Evolutionary conservation across 23 tunicate species (phyloP).

Genomic region (Corella eumyota): DNA sequence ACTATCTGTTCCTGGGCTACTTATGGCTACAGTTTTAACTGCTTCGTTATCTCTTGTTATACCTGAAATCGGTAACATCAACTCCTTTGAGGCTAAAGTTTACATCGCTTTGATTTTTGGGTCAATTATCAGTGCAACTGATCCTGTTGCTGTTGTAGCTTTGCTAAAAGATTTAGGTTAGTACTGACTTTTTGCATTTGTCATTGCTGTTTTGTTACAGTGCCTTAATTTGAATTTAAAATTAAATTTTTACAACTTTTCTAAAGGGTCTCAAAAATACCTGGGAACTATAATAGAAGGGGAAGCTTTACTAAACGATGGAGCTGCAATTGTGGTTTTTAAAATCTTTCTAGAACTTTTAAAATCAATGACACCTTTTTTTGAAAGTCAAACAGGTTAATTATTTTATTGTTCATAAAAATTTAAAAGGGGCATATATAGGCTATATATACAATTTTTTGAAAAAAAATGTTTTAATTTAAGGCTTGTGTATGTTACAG

Average conservation of each 20-base stretch:
- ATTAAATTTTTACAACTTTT: not conserved
- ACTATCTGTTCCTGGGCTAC: conserved; percentile 62
- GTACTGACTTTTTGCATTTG: not conserved
- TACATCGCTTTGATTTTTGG: conserved; percentile 73
- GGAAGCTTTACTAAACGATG: conserved; percentile 85
- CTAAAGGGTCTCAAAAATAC: conserved; percentile 59
- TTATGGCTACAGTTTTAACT: conserved; percentile 52
- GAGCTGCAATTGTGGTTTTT: conserved; percentile 76
- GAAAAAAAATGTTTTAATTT: not conserved
- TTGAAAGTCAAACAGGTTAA: conserved; percentile 45
- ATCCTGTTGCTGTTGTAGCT: conserved; percentile 91
- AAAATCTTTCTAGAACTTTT: conserved; percentile 71
- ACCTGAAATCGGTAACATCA: conserved; percentile 58
- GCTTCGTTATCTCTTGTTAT: conserved; percentile 42
- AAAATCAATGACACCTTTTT: conserved; percentile 63
- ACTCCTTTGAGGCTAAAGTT: conserved; percentile 16
- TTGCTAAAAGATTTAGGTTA: conserved; percentile 66
- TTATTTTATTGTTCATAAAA: too few relatives aligned
- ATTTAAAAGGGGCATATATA: not conserved
- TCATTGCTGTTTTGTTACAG: not conserved
- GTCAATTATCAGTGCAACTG: conserved; percentile 84
- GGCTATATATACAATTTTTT: too few relatives aligned
- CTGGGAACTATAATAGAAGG: conserved; percentile 82
- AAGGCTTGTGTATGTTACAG: too few relatives aligned
- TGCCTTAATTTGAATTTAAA: not conserved